Conservation (phyloP, 1,140 invertebrate species). For the Bradynema listronoti region DNA sequence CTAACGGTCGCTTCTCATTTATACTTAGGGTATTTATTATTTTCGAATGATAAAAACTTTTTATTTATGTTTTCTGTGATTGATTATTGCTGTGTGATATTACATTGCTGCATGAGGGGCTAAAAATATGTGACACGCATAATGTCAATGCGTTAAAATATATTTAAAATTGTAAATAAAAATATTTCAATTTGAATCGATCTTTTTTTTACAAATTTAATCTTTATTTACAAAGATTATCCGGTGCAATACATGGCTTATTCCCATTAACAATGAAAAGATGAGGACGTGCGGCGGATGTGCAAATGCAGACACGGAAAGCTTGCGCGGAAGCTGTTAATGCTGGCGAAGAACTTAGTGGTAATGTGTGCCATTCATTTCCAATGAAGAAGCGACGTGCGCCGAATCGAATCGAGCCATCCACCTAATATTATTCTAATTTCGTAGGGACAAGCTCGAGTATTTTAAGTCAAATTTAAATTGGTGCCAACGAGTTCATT, state of each 20-base stretch:
- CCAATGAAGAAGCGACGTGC: slow-evolving; percentile 29
- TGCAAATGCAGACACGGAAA: slow-evolving; percentile 42
- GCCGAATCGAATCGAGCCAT: slow-evolving; percentile 38
- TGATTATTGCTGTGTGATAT: too few species aligned
- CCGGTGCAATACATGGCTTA: slow-evolving; percentile 38
- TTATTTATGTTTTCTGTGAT: too few species aligned
- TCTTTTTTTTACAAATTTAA: too few species aligned
- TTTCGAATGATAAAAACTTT: too few species aligned
- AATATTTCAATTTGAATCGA: too few species aligned
- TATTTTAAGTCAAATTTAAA: slow-evolving; percentile 2
- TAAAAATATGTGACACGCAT: too few species aligned
- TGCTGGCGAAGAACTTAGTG: slow-evolving; percentile 44
- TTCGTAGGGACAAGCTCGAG: slow-evolving; percentile 6
- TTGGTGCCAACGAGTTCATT: too few species aligned
- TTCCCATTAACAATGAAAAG: slow-evolving; percentile 45
- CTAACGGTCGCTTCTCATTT: too few species aligned
- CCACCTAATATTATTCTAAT: slow-evolving; percentile 29
- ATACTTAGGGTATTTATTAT: too few species aligned
- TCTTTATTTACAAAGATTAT: slow-evolving; percentile 35
- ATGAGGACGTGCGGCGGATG: slow-evolving; percentile 33
- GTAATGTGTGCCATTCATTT: slow-evolving; percentile 26
- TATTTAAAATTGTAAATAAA: too few species aligned
- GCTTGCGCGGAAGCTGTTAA: slow-evolving; percentile 51
- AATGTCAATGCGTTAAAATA: too few species aligned
- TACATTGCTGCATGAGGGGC: too few species aligned